Evolutionary conservation across 2,888 invertebrate genomes (phyloP), one percentile per base, ranked within the genome.

Genomic region (Caenorhabditis sp.): DNA sequence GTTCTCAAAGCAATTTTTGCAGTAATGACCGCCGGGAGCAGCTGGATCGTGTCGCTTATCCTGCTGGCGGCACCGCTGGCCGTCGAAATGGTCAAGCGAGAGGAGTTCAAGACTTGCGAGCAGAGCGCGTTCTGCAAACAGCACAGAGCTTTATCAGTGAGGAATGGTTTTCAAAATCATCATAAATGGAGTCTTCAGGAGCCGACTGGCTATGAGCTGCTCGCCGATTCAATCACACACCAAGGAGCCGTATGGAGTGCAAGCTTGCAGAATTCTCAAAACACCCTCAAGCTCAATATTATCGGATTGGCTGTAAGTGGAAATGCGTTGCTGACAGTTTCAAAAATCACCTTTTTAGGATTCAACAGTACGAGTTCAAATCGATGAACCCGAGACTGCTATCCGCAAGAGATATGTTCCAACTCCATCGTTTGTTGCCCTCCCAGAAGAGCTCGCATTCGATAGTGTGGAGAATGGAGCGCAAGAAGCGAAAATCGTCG

Each of bases 41-140:
- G 74, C 51, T 74, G 73, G 74, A 24, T 61, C 28, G 26, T 68
- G 22, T 8, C 61, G 4, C 19, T 80, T 5, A 7, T 73, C 5
- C n/a, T 79, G 7, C 41, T 79, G 41, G 68, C 74, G 35, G n/a
- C 74, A 3, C 49, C 74, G 22, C 22, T 44, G 10, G 51, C 64
- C 51, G 79, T 83, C 16, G 58, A 79, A 28, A 80, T 75, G 79
- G 83, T 90, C 24, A 92, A 90, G 41, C 66, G 89, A 58, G 82
- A 87, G 8, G 92, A 92, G 41, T 91, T 91, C 83, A 91, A 91
- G 74, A 91, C 90, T 0, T 91, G 91, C 72, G 90, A 91, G 10
- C 91, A 91, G 76, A 86, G 90, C 8, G 88, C 86, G 28, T 91
- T 91, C 74, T 91, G 91, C 87, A 92, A 90, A 82, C 73, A 85